phyloP scores from a whole-genome alignment of 2,888 invertebrate species.

The Psococerastis gibbosa region DNA sequence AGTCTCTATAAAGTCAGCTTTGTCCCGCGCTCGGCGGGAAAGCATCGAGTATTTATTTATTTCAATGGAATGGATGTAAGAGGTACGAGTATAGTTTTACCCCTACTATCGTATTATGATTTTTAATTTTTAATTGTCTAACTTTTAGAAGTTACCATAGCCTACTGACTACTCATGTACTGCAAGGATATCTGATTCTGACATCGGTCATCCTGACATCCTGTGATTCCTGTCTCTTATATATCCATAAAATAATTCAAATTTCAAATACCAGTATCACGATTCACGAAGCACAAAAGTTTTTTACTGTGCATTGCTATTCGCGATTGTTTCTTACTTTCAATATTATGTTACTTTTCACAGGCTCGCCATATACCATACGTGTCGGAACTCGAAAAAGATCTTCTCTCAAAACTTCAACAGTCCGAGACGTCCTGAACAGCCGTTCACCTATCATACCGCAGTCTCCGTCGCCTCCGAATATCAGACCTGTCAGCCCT shows the following conservation, averaged over 20 bases:
- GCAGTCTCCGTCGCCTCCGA: background rate
- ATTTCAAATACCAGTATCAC: too few relatives aligned
- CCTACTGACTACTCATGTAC: too few relatives aligned
- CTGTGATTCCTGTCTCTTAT: constrained; percentile 2
- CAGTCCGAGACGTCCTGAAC: background rate
- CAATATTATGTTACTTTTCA: too few relatives aligned
- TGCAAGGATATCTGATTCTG: background rate
- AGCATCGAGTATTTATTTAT: constrained; percentile 64
- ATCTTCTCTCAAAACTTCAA: constrained; percentile 18
- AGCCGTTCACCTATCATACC: background rate
- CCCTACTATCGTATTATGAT: too few relatives aligned
- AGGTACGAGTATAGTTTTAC: too few relatives aligned
- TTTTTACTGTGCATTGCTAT: too few relatives aligned
- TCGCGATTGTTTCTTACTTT: too few relatives aligned
- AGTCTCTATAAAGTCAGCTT: constrained; percentile 34
- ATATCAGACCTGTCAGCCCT: background rate
- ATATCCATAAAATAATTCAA: too few relatives aligned
- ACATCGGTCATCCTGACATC: background rate
- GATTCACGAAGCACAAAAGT: too few relatives aligned
- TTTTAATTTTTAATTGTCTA: too few relatives aligned
- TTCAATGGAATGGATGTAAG: constrained; percentile 83
- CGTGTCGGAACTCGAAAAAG: constrained; percentile 54
- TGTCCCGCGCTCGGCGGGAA: constrained; percentile 35
- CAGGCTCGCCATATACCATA: constrained; percentile 67
- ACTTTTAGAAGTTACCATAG: too few relatives aligned